A percentile compares a stretch with the other conserved stretches of the same genome.
Evolutionary conservation across 2,113 vertebrate species (phyloP).

Genomic region (Patagioenas fasciata): DNA sequence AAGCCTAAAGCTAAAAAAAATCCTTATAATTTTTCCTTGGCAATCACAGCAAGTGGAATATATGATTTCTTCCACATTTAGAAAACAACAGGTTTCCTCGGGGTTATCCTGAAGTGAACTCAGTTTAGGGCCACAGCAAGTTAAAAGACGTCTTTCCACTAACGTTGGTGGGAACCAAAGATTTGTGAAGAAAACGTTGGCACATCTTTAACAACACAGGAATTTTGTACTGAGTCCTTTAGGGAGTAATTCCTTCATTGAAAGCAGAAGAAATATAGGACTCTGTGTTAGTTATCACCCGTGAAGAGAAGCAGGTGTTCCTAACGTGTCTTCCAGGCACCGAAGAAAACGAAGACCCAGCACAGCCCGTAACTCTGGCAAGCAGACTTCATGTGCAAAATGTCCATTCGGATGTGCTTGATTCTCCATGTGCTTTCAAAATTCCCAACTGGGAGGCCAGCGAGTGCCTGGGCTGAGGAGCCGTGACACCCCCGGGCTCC

Average conservation of each 20-base stretch:
- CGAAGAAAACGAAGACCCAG: neutral
- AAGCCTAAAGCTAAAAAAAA: neutral
- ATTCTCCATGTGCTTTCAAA: neutral
- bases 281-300: neutral
- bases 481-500: neutral
- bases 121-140: neutral
- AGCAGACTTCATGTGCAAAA: neutral
- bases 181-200: neutral
- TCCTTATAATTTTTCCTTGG: neutral
- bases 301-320: neutral
- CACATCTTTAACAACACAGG: neutral
- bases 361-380: neutral
- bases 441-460: neutral
- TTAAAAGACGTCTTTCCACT: neutral
- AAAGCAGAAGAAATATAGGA: neutral
- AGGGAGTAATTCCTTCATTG: neutral
- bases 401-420: fast-evolving
- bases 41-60: neutral
- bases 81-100: neutral
- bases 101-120: slow-evolving; percentile 39
- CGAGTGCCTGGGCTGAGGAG: neutral
- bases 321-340: neutral
- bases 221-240: neutral
- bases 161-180: neutral
- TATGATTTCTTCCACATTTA: neutral